Percentiles rank a stretch among this genome's conserved stretches.
Evolutionary conservation across 2,113 vertebrate genomes (phyloP).

Genomic region (Nansenia antarctica): DNA sequence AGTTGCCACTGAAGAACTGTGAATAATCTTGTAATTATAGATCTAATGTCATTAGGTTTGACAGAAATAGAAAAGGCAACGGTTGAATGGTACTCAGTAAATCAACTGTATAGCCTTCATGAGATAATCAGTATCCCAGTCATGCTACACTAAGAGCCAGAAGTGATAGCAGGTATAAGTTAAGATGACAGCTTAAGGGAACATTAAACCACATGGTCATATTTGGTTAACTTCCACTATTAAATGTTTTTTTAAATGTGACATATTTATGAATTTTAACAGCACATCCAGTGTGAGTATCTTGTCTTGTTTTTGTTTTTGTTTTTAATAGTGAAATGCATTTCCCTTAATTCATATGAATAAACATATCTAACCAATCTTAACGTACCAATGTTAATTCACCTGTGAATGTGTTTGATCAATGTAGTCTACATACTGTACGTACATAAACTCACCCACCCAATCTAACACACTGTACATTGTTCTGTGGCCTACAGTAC

Average conservation of each 20-base stretch:
- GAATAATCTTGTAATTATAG: conserved; percentile 82
- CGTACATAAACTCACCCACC: not conserved
- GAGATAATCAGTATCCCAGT: conserved; percentile 67
- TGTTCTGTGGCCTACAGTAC: not conserved
- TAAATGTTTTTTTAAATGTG: conserved; percentile 65
- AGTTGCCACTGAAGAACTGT: conserved; percentile 77
- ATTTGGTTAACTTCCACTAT: conserved; percentile 71
- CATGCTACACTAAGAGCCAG: conserved; percentile 53
- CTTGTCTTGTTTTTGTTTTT: not conserved
- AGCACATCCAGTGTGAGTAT: not conserved
- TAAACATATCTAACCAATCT: not conserved
- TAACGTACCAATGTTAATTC: not conserved
- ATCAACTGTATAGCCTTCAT: conserved; percentile 67
- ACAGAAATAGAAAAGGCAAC: conserved; percentile 80
- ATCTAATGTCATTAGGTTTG: conserved; percentile 78
- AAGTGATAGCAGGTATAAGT: conserved; percentile 76
- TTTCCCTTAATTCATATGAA: not conserved
- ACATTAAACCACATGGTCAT: conserved; percentile 72
- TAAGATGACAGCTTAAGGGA: conserved; percentile 78
- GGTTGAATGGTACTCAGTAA: conserved; percentile 77
- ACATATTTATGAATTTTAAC: conserved; percentile 23
- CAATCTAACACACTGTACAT: not conserved
- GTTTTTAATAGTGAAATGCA: not conserved
- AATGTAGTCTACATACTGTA: not conserved
- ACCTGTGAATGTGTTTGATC: not conserved